These are phyloP conservation scores for Poeciliopsis occidentalis DNA, from an alignment of 2,113 vertebrate species.

Conservation along the genomic window DNA sequence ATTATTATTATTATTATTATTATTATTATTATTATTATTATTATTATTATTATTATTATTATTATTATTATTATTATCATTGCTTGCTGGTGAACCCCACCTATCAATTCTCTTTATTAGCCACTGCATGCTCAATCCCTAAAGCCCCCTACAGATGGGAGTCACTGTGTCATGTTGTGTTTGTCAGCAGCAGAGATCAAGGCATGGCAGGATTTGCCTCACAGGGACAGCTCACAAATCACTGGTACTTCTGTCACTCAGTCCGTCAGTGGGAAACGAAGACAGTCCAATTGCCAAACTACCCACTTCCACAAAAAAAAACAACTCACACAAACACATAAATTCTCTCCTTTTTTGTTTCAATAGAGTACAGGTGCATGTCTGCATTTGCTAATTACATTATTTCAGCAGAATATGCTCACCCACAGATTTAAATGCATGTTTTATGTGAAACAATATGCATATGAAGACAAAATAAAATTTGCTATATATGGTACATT, in stretches of 20 bases:
- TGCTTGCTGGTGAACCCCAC: conserved; percentile 54
- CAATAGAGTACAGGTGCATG: neutral
- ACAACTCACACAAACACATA: neutral
- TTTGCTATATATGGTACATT: neutral
- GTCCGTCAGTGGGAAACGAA: conserved; percentile 64
- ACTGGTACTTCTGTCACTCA: conserved; percentile 64
- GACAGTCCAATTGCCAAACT: conserved; percentile 43
- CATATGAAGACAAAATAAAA: neutral
- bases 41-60: too few relatives aligned
- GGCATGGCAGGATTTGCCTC: conserved; percentile 54
- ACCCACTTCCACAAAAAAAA: neutral
- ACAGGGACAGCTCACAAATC: conserved; percentile 67
- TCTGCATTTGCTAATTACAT: neutral
- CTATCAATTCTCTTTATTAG: conserved; percentile 83
- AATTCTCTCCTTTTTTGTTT: neutral
- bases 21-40: too few relatives aligned
- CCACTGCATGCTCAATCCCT: conserved; percentile 50
- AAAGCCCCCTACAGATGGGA: conserved; percentile 38
- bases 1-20: too few relatives aligned
- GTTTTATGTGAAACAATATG: neutral
- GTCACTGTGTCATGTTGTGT: conserved; percentile 73
- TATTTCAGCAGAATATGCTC: neutral
- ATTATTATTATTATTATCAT: neutral
- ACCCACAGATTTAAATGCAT: neutral
- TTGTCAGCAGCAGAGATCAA: conserved; percentile 66